phyloP scores from a whole-genome alignment of 92 coral and sea anemone genomes.

The Porites evermanni region DNA sequence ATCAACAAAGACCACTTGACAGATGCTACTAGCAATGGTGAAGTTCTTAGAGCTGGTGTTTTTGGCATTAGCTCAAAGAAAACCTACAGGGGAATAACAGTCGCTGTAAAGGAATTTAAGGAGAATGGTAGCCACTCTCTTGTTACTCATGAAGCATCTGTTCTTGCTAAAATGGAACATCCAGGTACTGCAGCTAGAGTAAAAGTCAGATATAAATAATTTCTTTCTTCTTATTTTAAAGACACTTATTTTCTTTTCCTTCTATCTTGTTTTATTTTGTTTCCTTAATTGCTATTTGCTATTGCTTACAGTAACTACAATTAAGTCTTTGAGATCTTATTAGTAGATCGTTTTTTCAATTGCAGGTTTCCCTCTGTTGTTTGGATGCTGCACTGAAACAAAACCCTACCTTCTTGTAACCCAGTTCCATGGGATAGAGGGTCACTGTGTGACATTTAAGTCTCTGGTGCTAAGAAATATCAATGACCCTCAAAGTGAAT shows the following conservation, averaged over 20 bases:
- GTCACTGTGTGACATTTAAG: conserved; percentile 38
- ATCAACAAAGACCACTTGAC: conserved; percentile 12
- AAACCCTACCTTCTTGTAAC: conserved; percentile 56
- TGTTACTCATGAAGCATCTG: conserved; percentile 44
- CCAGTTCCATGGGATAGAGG: conserved; percentile 58
- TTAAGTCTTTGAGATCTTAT: not conserved
- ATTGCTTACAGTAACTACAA: not conserved
- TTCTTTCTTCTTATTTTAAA: not conserved
- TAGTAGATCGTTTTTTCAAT: not conserved
- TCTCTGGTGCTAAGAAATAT: not conserved
- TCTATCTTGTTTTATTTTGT: too few relatives aligned
- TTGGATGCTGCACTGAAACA: conserved; percentile 46
- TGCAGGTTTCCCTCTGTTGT: conserved; percentile 59
- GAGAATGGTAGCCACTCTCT: not conserved
- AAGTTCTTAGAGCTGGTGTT: conserved; percentile 41
- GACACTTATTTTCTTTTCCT: too few relatives aligned
- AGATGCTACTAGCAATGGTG: conserved; percentile 9
- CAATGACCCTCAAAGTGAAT: not conserved
- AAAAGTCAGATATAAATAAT: conserved; percentile 12
- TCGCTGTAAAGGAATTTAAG: conserved; percentile 36
- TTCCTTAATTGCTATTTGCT: not conserved
- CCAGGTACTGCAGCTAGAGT: conserved; percentile 14
- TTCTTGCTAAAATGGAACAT: conserved; percentile 23
- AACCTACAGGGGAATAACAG: conserved; percentile 30
- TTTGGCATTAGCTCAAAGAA: conserved; percentile 35